Evolutionary conservation across 2,797 vertebrate genomes (phyloP), one percentile per base, ranked within the genome.

Genomic region (Cryptoprocta ferox): DNA sequence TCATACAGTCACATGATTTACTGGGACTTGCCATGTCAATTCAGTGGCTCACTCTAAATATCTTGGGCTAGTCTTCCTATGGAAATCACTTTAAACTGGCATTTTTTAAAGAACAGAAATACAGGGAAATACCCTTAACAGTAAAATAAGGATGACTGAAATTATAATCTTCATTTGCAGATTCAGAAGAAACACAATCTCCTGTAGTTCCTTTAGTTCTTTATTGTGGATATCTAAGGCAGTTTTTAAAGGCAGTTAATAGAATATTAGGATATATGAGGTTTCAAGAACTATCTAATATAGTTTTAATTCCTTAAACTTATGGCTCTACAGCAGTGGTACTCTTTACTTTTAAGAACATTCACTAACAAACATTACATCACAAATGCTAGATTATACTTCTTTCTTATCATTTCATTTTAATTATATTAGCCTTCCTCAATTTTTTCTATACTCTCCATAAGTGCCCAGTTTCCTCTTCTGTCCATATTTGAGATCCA

Each of bases 361-460:
- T 61, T 84, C 19, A 56, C 39, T 39, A 61, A 70, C 32, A 68
- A 42, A 91, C 45, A 73, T 73, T 73, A 87, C 32, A 84, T 13
- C 50, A 37, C 4, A 63, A 63, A 89, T 84, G 28, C 63, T 90
- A 79, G 21, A 28, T 68, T 91, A 75, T 19, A 42, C 7, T 56
- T 82, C 5, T 39, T 85, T 95, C 26, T 84, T 84, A 26, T 45
- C 48, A 86, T 93, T 78, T 85, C 6, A 84, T 24, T 89, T 93
- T 61, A 66, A 21, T 73, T 53, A 73, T 37, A 59, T 61, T 83
- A 82, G 4, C 12, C 35, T 85, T 91, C 48, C 66, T 39, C 28
- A 71, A 21, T 76, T 83, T 95, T 3, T 56, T 50, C 37, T 89
- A 15, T 28, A 15, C 18, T 87, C 7, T 93, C n/a, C 91, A 73